phyloP scores from a whole-genome alignment of 2,797 vertebrate genomes.

The Betta splendens region DNA sequence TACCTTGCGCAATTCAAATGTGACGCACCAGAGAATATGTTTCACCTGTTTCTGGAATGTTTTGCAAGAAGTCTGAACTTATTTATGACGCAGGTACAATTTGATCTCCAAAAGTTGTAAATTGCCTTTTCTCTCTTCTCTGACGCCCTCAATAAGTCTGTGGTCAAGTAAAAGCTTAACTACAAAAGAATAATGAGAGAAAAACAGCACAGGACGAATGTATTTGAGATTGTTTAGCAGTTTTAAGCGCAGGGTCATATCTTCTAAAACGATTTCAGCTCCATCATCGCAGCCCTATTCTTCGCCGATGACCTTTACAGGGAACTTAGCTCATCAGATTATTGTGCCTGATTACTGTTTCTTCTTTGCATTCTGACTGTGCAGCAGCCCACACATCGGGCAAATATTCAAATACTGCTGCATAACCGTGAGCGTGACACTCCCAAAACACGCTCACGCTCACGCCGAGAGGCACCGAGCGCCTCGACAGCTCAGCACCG shows the following conservation, averaged over 20 bases:
- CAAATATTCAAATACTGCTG: conserved; percentile 72
- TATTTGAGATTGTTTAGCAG: conserved; percentile 1
- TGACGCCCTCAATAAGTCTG: conserved; percentile 7
- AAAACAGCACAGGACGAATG: neutral
- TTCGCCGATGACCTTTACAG: conserved; percentile 67
- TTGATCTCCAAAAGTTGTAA: conserved; percentile 11
- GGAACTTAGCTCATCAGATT: conserved; percentile 69
- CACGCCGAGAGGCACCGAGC: neutral
- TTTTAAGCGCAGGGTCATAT: conserved; percentile 12
- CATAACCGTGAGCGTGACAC: conserved; percentile 59
- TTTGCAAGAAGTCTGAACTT: neutral
- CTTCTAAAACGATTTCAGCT: conserved; percentile 30
- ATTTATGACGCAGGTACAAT: neutral
- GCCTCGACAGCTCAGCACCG: neutral
- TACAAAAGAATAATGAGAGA: neutral
- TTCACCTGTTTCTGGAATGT: neutral
- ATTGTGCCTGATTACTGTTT: conserved; percentile 65
- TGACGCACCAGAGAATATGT: neutral
- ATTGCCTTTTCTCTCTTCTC: conserved; percentile 15
- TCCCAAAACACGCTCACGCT: conserved; percentile 23
- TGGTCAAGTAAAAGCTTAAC: conserved; percentile 4
- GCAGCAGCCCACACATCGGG: conserved; percentile 73
- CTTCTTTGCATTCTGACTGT: conserved; percentile 75
- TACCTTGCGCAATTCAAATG: neutral
- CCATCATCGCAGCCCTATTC: conserved; percentile 26